phyloP scores from a whole-genome alignment of 2,797 vertebrate species.

The Synaphobranchus kaupii region DNA sequence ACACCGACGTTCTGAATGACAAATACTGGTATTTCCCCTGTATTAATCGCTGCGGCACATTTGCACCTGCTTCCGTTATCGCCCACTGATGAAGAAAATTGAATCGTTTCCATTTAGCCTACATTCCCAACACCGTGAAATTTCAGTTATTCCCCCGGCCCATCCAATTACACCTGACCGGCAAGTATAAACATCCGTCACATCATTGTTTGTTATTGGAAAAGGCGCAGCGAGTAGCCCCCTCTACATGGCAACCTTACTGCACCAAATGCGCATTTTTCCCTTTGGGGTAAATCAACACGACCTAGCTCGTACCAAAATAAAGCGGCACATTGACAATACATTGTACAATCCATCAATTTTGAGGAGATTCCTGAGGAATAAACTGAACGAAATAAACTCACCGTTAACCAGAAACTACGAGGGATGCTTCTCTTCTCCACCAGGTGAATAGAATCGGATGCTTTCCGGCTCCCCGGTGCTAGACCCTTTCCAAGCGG shows the following conservation, averaged over 20 bases:
- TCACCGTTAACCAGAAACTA: neutral
- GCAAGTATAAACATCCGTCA: neutral
- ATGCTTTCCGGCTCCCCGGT: neutral
- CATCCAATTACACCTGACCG: neutral
- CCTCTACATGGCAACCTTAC: neutral
- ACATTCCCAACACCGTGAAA: neutral
- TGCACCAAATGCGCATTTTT: conserved; percentile 28
- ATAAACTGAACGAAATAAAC: neutral
- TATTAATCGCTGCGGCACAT: neutral
- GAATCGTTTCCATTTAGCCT: neutral
- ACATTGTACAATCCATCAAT: neutral
- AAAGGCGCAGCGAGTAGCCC: neutral
- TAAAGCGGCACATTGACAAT: neutral
- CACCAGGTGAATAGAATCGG: conserved; percentile 14
- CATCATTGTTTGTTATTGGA: neutral
- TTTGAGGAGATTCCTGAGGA: neutral
- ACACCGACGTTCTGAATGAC: neutral
- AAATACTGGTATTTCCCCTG: neutral
- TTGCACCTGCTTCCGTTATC: conserved; percentile 11
- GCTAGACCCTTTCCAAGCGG: conserved; percentile 47
- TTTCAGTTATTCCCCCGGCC: neutral
- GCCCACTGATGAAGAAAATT: neutral
- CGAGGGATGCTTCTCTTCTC: conserved; percentile 10
- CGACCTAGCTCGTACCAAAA: neutral
- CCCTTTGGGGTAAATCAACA: neutral